Evolutionary conservation across 2,113 vertebrate genomes (phyloP), one percentile per base, ranked within the genome.

Genomic region (Pimephales promelas): DNA sequence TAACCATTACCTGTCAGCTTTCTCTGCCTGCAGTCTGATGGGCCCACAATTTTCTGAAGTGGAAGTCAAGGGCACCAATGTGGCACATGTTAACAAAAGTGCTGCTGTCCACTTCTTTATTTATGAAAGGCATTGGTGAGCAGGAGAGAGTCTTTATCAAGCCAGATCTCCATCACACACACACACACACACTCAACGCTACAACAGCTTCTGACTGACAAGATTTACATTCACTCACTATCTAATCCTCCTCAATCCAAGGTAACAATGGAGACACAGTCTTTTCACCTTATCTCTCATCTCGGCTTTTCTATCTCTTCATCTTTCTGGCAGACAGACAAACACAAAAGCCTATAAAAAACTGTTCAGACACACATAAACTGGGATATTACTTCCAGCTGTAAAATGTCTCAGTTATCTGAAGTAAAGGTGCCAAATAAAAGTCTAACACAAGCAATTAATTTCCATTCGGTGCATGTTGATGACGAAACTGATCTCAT

Each of bases 51-150:
- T 88, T 88, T 85, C 85, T 88, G 87, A 95, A 96, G 95, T 96
- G 95, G 95, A 96, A 95, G 96, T 96, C 95, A 96, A 96, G 95
- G 94, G 94, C 95, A 94, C 94, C 95, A 94, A 94, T 94, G 95
- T 95, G 95, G 95, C 94, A 94, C 92, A 96, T 94, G 95, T 93
- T 94, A 94, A 95, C 86, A 71, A 70, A 77, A 82, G 81, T 61
- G 40, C 47, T 56, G 54, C 81, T 45, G 71, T 52, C 81, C 75
- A 49, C 70, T 83, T 85, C 84, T 86, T 56, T 85, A 83, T 88
- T 85, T 88, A 85, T 88, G 71, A 83, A 85, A 85, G 66, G 52
- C 75, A 71, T 40, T 26, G 74, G 40, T 47, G 49, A 77, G 74
- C 62, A 54, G 20, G 13, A 64, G 49, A 54, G 71, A 78, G 78